Evolutionary conservation across 2,888 invertebrate species (phyloP), one percentile per base, ranked within the genome.

Genomic region (Folsomia candida): DNA sequence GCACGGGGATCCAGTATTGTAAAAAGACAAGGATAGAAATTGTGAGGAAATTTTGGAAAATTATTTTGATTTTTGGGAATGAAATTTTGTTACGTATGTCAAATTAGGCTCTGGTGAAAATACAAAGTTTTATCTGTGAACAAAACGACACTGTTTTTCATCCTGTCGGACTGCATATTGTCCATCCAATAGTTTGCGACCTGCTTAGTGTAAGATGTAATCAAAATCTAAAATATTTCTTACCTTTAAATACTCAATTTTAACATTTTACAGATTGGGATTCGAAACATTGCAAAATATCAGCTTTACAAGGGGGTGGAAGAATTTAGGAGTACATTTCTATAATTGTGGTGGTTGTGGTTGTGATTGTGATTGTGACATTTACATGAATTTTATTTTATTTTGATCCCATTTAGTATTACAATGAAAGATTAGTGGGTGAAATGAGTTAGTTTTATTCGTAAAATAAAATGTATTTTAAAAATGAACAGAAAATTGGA

Each of bases 81-180:
- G 2, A 25, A 4, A 29, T n/a, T 4, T 28, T 20, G 20, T 20
- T 4, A 25, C 6, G 25, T 6, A 29, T 9, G 27, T 28, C 51
- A 20, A 37, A 22, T 9, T 51, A 65, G 65, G 65, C 65, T 1
- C 22, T 51, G 2, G 54, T 22, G 9, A 37, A 57, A 2, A 25
- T 65, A 6, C 20, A n/a, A 2, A 2, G 3, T 4, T 65, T 65
- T 28, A 51, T 65, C 2, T 65, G 27, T 20, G 20, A 51, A 6
- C 51, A 65, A 27, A 65, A 65, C 25, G 57, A 65, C n/a, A 51
- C 25, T 2, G n/a, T 65, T 65, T 65, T 54, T 22, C 65, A 65
- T 54, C 65, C 65, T 2, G 3, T 51, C 6, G 65, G 65, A n/a
- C 54, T 65, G 2, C 65, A 65, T 28, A 26, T 65, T 20, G 54